Conservation (phyloP, 2,888 invertebrate species). For the Macrosiphum euphorbiae region DNA sequence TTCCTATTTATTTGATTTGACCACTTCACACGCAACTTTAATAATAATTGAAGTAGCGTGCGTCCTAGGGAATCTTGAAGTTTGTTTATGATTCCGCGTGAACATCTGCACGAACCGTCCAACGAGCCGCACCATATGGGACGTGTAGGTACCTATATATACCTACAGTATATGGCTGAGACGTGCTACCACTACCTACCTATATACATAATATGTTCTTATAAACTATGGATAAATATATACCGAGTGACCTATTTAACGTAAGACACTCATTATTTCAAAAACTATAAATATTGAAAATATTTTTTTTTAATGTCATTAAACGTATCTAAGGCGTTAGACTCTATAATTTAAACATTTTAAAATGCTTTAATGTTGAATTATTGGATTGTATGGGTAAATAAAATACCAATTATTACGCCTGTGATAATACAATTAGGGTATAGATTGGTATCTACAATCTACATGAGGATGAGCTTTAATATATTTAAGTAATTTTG, state of each 20-base stretch:
- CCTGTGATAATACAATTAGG: too few species aligned
- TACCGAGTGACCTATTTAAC: neutral
- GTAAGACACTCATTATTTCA: neutral
- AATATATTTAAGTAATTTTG: too few species aligned
- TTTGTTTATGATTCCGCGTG: conserved; percentile 20
- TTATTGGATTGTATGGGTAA: neutral
- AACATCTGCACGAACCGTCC: neutral
- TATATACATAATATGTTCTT: neutral
- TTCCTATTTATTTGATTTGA: conserved; percentile 51
- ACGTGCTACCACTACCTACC: neutral
- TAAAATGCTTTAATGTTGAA: neutral
- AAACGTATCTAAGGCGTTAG: neutral
- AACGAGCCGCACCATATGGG: neutral
- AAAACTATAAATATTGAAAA: neutral
- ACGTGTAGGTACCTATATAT: neutral
- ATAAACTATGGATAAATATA: neutral
- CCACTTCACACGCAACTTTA: conserved; percentile 44
- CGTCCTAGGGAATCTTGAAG: conserved; percentile 23
- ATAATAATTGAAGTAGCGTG: conserved; percentile 42
- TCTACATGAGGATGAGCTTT: too few species aligned
- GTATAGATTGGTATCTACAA: too few species aligned
- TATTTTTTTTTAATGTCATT: neutral
- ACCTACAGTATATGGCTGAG: neutral
- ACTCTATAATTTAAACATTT: neutral
- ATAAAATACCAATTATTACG: too few species aligned